These are phyloP conservation scores for Blastobasis adustella DNA, from an alignment of 2,888 invertebrate genomes.

Conservation along the genomic window DNA sequence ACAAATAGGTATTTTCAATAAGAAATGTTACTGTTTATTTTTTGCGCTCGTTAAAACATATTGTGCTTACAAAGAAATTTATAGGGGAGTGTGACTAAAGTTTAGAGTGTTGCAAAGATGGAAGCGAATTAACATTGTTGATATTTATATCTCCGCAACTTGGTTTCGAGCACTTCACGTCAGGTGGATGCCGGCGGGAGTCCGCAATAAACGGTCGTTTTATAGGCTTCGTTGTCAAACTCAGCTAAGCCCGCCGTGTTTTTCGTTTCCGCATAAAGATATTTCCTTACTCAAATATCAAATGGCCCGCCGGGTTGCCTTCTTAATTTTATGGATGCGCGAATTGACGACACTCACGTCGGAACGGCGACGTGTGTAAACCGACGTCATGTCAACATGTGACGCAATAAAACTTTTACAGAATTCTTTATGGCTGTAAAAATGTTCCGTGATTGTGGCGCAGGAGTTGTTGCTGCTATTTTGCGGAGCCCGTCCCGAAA, in stretches of 20 bases:
- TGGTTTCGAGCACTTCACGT: slow-evolving; percentile 19
- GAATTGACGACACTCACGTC: slow-evolving; percentile 18
- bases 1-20: too few species aligned
- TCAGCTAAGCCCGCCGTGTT: slow-evolving; percentile 32
- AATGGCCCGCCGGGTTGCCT: slow-evolving; percentile 23
- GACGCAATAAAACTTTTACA: slow-evolving; percentile 2
- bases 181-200: slow-evolving; percentile 27
- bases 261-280: slow-evolving; percentile 30
- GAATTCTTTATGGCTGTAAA: not conserved
- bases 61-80: not conserved
- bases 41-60: not conserved
- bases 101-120: not conserved
- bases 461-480: too few species aligned
- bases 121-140: slow-evolving; percentile 23
- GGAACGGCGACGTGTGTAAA: not conserved
- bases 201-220: slow-evolving; percentile 52
- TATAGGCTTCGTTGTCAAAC: slow-evolving; percentile 53
- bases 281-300: slow-evolving; percentile 21
- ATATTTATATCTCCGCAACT: slow-evolving; percentile 23
- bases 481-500: too few species aligned
- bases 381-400: not conserved
- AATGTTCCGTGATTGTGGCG: not conserved
- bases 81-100: not conserved
- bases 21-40: too few species aligned
- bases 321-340: slow-evolving; percentile 40